A percentile compares a stretch with the other conserved stretches of the same genome.
Evolutionary conservation across 1,140 invertebrate genomes (phyloP).

Genomic region (Drosophila nasuta): DNA sequence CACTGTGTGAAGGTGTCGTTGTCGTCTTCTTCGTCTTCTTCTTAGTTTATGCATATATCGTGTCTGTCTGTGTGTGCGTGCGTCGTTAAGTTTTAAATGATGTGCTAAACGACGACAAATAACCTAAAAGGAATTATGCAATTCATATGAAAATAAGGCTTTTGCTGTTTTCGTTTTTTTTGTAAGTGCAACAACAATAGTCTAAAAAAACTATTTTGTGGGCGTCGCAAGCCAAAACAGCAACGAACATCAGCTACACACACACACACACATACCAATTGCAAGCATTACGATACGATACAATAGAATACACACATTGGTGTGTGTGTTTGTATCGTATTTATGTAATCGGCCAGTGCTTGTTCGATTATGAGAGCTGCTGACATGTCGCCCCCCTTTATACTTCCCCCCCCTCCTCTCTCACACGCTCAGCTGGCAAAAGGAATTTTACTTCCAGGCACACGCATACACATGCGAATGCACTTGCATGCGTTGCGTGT

Average conservation of each 20-base stretch:
- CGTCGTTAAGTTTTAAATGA: slow-evolving; percentile 30
- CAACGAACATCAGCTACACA: slow-evolving; percentile 15
- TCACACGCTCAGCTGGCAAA: slow-evolving; percentile 1
- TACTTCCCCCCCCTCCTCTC: background rate
- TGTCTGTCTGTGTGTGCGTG: slow-evolving; percentile 17
- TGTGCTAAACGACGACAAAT: slow-evolving; percentile 50
- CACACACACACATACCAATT: background rate
- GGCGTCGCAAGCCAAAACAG: slow-evolving; percentile 8
- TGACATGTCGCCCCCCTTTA: background rate
- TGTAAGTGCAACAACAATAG: slow-evolving; percentile 43
- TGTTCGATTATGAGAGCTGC: slow-evolving; percentile 27
- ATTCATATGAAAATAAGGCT: slow-evolving; percentile 43
- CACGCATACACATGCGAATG: slow-evolving; percentile 3
- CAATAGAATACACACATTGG: background rate
- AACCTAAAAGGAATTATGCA: slow-evolving; percentile 55
- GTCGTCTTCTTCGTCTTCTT: too few species aligned
- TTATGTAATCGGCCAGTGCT: slow-evolving; percentile 26
- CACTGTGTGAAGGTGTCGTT: slow-evolving; percentile 12
- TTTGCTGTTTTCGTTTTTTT: slow-evolving; percentile 33
- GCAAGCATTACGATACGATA: background rate
- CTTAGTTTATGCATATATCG: background rate
- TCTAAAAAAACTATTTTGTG: slow-evolving; percentile 6
- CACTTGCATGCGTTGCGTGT: background rate
- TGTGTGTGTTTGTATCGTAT: slow-evolving; percentile 11
- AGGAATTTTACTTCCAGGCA: slow-evolving; percentile 13